Base-by-base conservation (phyloP, 2,888 invertebrate species). In the Eristalis tenax region DNA sequence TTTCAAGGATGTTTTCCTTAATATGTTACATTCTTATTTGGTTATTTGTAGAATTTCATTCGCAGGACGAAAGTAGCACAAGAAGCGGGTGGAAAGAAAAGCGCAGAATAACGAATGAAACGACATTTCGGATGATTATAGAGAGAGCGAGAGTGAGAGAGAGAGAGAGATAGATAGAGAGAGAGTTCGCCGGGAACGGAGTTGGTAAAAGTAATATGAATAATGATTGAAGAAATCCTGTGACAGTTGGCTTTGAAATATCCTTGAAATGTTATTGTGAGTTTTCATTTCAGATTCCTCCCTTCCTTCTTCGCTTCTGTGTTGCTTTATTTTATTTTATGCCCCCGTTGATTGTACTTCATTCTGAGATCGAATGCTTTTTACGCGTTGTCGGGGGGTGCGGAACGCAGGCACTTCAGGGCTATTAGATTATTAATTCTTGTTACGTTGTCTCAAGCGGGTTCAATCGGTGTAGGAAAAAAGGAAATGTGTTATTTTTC, bases 161-260 rank as follows among this genome's bases (percentile, higher is more conserved):
- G 32, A 32, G 4, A 8, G 32, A 10, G 32, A 32, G 8, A 32
- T 0, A 32, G 32, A 32, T 0, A 8, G 32, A 10, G 32, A 32
- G 32, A 32, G 8, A 8, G 32, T 28, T 50, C n/a, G 43, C 4
- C 1, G 26, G 15, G 59, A 59, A 59, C 11, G 15, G 59, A 59
- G 13, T 13, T 59, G 66, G 64, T 32, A 59, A 50, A 59, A 28
- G 66, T 43, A 68, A 59, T 66, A 76, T 76, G 73, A 56, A 64
- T 74, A 63, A 32, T 56, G 64, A 65, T 65, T 74, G 74, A 65
- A 74, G 64, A 74, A 74, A 65, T 71, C 63, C 69, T 69, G 63
- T 71, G 73, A 79, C 66, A 74, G 74, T 65, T 74, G 66, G 43
- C 65, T 73, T 79, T 73, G 79, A 73, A 81, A 75, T 75, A 75